Percentiles rank a stretch among this genome's conserved stretches.
phyloP scores from a whole-genome alignment of 1,140 invertebrate genomes.

The Psix sp. region DNA sequence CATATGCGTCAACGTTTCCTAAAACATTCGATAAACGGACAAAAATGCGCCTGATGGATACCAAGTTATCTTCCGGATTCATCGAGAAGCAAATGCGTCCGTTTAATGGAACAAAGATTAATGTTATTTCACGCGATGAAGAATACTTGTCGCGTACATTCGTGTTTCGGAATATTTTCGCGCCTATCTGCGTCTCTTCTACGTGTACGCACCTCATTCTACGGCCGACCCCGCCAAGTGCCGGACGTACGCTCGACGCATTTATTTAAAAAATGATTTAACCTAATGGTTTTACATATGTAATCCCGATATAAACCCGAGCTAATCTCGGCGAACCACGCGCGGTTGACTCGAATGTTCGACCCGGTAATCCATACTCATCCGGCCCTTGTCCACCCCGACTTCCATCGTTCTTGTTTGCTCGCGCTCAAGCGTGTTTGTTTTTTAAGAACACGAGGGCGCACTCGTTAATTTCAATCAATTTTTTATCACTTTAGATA shows the following conservation, averaged over 20 bases:
- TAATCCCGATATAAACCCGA: constrained; percentile 76
- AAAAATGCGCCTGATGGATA: constrained; percentile 19
- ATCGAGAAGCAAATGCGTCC: constrained; percentile 54
- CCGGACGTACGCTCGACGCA: constrained; percentile 54
- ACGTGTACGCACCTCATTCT: constrained; percentile 37
- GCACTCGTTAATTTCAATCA: too few relatives aligned
- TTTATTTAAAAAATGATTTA: constrained; percentile 77
- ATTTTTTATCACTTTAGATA: too few relatives aligned
- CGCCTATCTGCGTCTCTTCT: constrained; percentile 63
- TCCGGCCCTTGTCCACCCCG: constrained; percentile 20
- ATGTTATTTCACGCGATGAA: constrained; percentile 41
- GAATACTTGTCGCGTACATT: constrained; percentile 42
- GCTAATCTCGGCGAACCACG: constrained; percentile 76
- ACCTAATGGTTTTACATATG: constrained; percentile 77
- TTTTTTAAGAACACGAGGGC: too few relatives aligned
- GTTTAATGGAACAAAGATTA: constrained; percentile 59
- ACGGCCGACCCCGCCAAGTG: constrained; percentile 27
- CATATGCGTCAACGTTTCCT: constrained; percentile 27
- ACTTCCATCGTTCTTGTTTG: constrained; percentile 37
- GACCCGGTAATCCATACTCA: constrained; percentile 63
- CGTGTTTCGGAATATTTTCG: constrained; percentile 65
- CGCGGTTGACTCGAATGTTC: constrained; percentile 70
- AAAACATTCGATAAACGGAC: constrained; percentile 23
- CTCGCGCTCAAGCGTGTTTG: too few relatives aligned
- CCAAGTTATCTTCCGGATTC: constrained; percentile 39